Evolutionary conservation across 2,797 vertebrate genomes (phyloP).

Genomic region (Sardinella longiceps): DNA sequence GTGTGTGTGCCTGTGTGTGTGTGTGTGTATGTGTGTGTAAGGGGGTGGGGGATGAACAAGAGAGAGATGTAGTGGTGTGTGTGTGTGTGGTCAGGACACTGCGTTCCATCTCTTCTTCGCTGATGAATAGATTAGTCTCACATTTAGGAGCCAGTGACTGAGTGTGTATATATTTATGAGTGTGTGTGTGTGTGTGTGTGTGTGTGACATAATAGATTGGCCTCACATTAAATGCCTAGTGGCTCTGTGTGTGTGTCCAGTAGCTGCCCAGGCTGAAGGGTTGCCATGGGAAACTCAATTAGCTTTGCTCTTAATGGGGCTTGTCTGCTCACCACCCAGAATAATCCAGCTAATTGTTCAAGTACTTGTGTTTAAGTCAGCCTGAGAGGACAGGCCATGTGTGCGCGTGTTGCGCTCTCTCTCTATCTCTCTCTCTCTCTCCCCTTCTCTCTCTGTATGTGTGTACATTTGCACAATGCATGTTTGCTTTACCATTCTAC

Average conservation of each 20-base stretch:
- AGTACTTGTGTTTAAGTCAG: constrained; percentile 69
- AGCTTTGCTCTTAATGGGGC: constrained; percentile 68
- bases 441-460: not conserved
- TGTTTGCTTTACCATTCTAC: not conserved
- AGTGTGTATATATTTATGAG: constrained; percentile 23
- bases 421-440: no score
- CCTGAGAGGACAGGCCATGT: constrained; percentile 41
- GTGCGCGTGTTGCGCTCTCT: not conserved
- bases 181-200: constrained; percentile 9
- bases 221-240: constrained; percentile 22
- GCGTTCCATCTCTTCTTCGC: constrained; percentile 19
- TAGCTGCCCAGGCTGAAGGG: constrained; percentile 35
- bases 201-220: constrained; percentile 27
- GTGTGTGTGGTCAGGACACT: not conserved
- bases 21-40: constrained; percentile 38
- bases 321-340: constrained; percentile 69
- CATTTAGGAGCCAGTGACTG: constrained; percentile 44
- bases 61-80: not conserved
- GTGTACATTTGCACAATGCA: not conserved
- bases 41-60: constrained; percentile 34
- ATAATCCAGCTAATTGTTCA: constrained; percentile 76
- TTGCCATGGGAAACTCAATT: constrained; percentile 51
- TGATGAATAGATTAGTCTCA: constrained; percentile 40
- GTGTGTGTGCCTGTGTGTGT: constrained; percentile 35
- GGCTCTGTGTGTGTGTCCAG: constrained; percentile 2